These are phyloP conservation scores for Dioctria rufipes DNA, from an alignment of 2,888 invertebrate genomes.

Conservation along the genomic window DNA sequence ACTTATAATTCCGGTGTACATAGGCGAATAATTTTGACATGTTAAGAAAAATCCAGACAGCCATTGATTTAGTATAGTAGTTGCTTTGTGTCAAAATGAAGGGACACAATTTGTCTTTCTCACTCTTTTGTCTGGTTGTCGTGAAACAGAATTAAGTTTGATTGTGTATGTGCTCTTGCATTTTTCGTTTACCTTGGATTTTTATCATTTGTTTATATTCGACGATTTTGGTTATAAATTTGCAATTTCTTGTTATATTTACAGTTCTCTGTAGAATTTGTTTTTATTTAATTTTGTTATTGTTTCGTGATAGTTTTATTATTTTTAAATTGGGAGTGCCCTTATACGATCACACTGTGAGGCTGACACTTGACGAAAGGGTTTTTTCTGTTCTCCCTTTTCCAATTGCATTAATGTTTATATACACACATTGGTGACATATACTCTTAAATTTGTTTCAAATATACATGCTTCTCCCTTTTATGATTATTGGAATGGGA, in stretches of 20 bases:
- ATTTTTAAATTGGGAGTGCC: not conserved
- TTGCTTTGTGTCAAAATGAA: constrained; percentile 52
- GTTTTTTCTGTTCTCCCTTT: too few species aligned
- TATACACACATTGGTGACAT: too few species aligned
- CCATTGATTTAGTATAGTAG: constrained; percentile 36
- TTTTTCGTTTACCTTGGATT: constrained; percentile 32
- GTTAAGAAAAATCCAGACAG: constrained; percentile 46
- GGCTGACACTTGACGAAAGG: too few species aligned
- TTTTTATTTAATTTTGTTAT: too few species aligned
- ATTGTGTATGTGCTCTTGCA: not conserved
- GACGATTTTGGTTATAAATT: not conserved
- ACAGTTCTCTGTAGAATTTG: too few species aligned
- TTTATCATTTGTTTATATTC: constrained; percentile 49
- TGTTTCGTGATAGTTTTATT: too few species aligned
- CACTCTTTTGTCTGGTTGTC: constrained; percentile 32
- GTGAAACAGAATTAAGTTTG: constrained; percentile 11
- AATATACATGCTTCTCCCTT: too few species aligned
- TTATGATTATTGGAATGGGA: too few species aligned
- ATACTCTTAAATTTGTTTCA: too few species aligned
- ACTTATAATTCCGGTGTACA: not conserved
- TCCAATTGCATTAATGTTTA: too few species aligned
- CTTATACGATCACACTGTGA: not conserved
- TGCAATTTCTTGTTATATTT: too few species aligned
- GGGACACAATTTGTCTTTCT: not conserved
- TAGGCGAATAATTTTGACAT: constrained; percentile 28